Base-by-base conservation (phyloP, 2,113 vertebrate species). In the Oenanthe oenanthe region DNA sequence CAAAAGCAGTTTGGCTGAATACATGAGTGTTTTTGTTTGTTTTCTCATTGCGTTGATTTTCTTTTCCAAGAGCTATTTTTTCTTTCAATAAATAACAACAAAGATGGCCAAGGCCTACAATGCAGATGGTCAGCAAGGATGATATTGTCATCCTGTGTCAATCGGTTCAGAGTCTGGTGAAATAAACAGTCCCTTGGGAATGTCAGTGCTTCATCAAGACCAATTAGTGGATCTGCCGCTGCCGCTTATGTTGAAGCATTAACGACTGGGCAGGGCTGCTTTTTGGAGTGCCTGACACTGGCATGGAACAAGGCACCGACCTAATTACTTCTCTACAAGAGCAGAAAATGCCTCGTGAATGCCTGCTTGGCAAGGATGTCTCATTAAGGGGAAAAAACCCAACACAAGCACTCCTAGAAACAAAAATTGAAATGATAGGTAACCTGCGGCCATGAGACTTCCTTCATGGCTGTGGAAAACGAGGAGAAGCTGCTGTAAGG, bases 291-390 rank as follows among this genome's bases (percentile, higher is more conserved):
- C 92, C 95, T 97, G 93, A 95, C 96, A 97, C 93, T 98, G 97
- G 97, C 97, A 97, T 96, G 74, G 97, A 98, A 98, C 96, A 96
- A 98, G 97, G 98, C 97, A 98, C 97, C 95, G 97, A 98, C 97
- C 98, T 98, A 98, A 98, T 98, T 98, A 98, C 97, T 98, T 93
- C 95, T 97, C 95, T 97, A 90, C 97, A 98, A 98, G 97, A 98
- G 97, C 97, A 97, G 97, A 98, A 97, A 98, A 98, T 97, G 97
- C 96, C 95, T 97, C 32, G 66, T 98, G 98, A 98, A 98, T 98
- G 97, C 93, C 86, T 97, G 96, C 95, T 98, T 98, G 98, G 98
- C 98, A 98, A 98, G 96, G 95, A 97, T 95, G 86, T 98, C 98
- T 98, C 98, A 98, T 98, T 98, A 98, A 98, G 95, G 79, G 95